Evolutionary conservation across 2,797 vertebrate species (phyloP).

Genomic region (Lemur catta): DNA sequence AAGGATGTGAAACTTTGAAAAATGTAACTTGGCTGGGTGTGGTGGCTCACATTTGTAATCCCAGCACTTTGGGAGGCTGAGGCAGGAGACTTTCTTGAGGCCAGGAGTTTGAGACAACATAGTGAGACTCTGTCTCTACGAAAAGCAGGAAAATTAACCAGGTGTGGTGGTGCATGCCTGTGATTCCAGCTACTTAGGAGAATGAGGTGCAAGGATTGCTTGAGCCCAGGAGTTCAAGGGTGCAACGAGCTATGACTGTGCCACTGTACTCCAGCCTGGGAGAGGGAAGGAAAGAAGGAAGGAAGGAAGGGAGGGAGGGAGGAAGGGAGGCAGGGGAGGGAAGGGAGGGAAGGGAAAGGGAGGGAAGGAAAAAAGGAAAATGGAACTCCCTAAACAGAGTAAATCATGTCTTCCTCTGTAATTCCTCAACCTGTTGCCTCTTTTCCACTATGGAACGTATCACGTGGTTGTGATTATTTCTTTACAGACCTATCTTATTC

Average conservation of each 20-base stretch:
- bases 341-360: too few species aligned
- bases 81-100: too few species aligned
- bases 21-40: neutral
- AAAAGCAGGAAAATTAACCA: neutral
- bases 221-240: too few species aligned
- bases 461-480: neutral
- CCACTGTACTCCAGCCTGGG: neutral
- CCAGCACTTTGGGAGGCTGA: neutral
- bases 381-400: neutral
- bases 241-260: too few species aligned
- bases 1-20: neutral
- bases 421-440: neutral
- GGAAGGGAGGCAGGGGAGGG: too few species aligned
- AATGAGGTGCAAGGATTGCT: neutral
- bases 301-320: too few species aligned
- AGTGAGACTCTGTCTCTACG: neutral
- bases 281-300: too few species aligned
- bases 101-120: neutral
- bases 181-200: neutral
- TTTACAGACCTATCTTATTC: neutral
- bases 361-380: neutral
- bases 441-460: neutral
- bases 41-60: neutral
- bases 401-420: neutral
- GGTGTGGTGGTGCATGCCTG: neutral